Evolutionary conservation across 2,888 invertebrate genomes (phyloP).

Genomic region (Xanthorhoe spadicearia): DNA sequence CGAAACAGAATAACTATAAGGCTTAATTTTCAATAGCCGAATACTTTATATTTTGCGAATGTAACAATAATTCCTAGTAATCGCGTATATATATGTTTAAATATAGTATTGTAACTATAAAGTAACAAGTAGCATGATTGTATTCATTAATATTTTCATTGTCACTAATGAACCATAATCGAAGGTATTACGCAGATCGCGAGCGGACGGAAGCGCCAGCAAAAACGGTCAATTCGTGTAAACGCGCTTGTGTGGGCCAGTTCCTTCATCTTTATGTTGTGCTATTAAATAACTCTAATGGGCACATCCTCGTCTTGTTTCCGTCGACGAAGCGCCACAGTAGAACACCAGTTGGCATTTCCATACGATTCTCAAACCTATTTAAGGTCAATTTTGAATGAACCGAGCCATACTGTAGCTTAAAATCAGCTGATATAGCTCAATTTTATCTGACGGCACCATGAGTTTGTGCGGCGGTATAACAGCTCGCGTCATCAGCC

Average conservation of each 20-base stretch:
- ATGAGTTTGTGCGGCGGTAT: background rate
- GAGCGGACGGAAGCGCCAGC: slow-evolving; percentile 49
- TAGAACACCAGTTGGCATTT: slow-evolving; percentile 6
- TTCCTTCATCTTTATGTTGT: slow-evolving; percentile 69
- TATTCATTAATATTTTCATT: slow-evolving; percentile 27
- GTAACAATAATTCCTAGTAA: background rate
- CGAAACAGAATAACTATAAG: no score
- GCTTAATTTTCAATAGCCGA: no score
- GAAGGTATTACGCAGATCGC: slow-evolving; percentile 35
- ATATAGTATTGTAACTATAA: slow-evolving; percentile 9
- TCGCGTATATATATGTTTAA: no score
- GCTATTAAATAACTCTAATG: slow-evolving; percentile 71
- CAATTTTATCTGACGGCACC: slow-evolving; percentile 1
- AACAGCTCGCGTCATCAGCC: background rate
- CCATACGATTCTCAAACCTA: slow-evolving; percentile 1
- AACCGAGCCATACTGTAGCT: background rate
- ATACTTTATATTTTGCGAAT: background rate
- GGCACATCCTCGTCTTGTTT: slow-evolving; percentile 66
- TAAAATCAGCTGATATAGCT: background rate
- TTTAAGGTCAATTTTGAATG: background rate
- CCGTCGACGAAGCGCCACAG: slow-evolving; percentile 60
- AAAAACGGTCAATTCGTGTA: slow-evolving; percentile 48
- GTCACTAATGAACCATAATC: slow-evolving; percentile 29
- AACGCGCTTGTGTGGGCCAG: slow-evolving; percentile 52
- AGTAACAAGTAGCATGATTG: slow-evolving; percentile 21